Evolutionary conservation across 2,888 invertebrate genomes (phyloP).

Genomic region (Cerastis rubricosa): DNA sequence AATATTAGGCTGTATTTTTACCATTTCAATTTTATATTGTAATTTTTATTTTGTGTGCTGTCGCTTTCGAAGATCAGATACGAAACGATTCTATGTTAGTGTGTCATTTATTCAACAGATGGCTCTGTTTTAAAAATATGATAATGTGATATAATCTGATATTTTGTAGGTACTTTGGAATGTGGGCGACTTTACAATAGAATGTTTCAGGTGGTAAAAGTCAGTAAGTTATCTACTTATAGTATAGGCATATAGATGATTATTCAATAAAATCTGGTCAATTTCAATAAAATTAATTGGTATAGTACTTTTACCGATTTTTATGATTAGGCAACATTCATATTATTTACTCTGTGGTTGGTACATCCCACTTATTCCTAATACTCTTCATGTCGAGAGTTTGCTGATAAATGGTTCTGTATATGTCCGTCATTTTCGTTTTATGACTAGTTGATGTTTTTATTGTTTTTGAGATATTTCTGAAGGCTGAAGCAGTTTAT

Average conservation of each 20-base stretch:
- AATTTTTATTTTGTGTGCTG: background rate
- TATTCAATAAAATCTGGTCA: background rate
- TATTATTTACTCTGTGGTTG: background rate
- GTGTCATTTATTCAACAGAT: slow-evolving; percentile 15
- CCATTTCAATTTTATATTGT: background rate
- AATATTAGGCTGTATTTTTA: too few species aligned
- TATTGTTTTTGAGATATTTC: background rate
- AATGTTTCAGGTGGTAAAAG: background rate
- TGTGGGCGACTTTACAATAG: background rate
- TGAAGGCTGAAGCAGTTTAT: background rate
- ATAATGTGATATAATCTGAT: too few species aligned
- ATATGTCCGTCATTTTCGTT: background rate
- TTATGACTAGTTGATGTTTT: background rate
- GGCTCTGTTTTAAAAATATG: slow-evolving; percentile 8
- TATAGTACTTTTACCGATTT: background rate
- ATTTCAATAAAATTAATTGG: background rate
- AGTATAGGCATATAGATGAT: background rate
- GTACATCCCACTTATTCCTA: background rate
- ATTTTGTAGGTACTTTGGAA: background rate
- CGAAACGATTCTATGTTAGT: background rate
- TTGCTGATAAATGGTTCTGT: background rate
- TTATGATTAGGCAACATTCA: slow-evolving; percentile 2
- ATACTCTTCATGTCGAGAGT: background rate
- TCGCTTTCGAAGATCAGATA: background rate
- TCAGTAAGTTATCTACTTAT: background rate